Base-by-base conservation (phyloP, 2,797 vertebrate genomes). In the Delichon dasypus region DNA sequence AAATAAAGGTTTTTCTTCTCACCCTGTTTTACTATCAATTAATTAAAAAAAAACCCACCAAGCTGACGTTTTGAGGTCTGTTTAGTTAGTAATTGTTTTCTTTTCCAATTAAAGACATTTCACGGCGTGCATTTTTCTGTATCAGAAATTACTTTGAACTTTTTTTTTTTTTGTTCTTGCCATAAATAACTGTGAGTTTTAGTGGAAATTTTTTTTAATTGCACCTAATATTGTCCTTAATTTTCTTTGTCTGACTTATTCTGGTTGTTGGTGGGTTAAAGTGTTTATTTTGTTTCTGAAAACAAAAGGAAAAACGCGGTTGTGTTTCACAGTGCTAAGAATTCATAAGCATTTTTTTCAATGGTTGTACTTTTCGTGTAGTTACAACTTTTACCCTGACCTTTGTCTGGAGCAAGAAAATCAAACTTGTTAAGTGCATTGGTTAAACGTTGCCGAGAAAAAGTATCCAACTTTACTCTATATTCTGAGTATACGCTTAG, bases 21-120 rank as follows among this genome's bases (percentile, higher is more conserved):
- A 57, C 65, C 9, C 27, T 85, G 13, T 88, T 93, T 88, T 79
- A 38, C 30, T 57, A 8, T 62, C 18, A 77, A 2, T 85, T 76
- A 72, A 51, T 55, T 84, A 21, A 78, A 88, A 51, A 60, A 91
- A 88, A 93, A 7, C 23, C 40, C 81, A 27, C 36, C 21, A 50
- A 92, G 18, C 29, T 89, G 76, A 44, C 44, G 57, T 84, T 90
- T 88, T 75, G 40, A 42, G 79, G 32, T 83, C 45, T 47, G 10
- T 78, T 94, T 85, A 66, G 8, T 65, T 88, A 73, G 44, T 50
- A 92, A 64, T 81, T 88, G 23, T 78, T 93, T 94, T 44, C 30
- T 73, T 94, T 95, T 65, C 58, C 27, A 48, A 38, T 65, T 54
- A 60, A 70, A 70, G 58, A n/a, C 17, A 38, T 72, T 74, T 85